A percentile compares a stretch with the other conserved stretches of the same genome.
Conservation (phyloP, 1,140 invertebrate species). For the Anoplophora glabripennis region DNA sequence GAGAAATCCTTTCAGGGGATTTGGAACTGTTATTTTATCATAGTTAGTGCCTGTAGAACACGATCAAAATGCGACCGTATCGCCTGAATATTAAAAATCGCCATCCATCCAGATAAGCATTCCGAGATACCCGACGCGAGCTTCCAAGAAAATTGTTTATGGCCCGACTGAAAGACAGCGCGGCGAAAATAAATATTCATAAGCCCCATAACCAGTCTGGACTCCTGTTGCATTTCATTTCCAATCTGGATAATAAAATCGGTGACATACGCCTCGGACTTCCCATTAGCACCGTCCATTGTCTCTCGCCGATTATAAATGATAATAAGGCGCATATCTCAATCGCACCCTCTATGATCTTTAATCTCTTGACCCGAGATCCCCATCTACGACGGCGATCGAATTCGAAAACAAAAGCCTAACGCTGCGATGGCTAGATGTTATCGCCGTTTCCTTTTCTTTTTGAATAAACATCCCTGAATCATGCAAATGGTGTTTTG, state of each 20-base stretch:
- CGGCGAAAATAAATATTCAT: slow-evolving; percentile 8
- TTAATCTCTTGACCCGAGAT: slow-evolving; percentile 37
- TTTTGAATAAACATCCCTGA: slow-evolving; percentile 1
- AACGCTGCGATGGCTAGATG: background rate
- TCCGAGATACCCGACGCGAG: too few relatives aligned
- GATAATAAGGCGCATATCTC: slow-evolving; percentile 26
- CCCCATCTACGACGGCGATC: slow-evolving; percentile 6
- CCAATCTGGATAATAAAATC: slow-evolving; percentile 14
- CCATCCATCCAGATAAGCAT: too few relatives aligned
- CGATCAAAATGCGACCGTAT: too few relatives aligned
- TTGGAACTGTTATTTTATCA: too few relatives aligned
- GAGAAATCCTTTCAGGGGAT: too few relatives aligned
- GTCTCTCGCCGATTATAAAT: slow-evolving; percentile 32
- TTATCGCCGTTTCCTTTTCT: background rate
- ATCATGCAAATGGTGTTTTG: background rate
- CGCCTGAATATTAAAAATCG: too few relatives aligned
- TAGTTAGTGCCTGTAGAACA: too few relatives aligned
- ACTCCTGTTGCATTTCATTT: slow-evolving; percentile 8
- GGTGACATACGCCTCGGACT: slow-evolving; percentile 11
- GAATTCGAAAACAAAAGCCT: slow-evolving; percentile 5
- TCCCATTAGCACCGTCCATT: slow-evolving; percentile 16
- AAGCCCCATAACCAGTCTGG: background rate
- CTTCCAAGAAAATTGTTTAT: too few relatives aligned
- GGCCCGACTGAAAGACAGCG: too few relatives aligned
- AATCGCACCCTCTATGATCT: slow-evolving; percentile 27